Evolutionary conservation across 2,113 vertebrate species (phyloP), one percentile per base, ranked within the genome.

Genomic region (Colinus virginianus): DNA sequence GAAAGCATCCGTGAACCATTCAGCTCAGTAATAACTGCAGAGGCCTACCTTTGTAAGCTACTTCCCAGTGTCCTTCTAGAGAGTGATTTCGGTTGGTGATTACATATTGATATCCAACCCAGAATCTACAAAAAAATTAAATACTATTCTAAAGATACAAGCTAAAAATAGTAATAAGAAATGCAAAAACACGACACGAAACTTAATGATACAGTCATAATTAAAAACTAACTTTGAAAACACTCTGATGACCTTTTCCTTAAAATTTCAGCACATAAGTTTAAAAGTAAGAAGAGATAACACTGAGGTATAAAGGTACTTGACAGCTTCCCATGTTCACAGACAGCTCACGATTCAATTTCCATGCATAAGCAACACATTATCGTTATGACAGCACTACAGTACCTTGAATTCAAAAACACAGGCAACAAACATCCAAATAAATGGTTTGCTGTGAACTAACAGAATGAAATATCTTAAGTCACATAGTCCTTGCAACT

Each of bases 51-150:
- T 99, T 99, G 90, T 99, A 99, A 9, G 99, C 98, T 6, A 99
- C 99, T 94, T 99, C 99, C 99, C 99, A 99, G 82, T 97, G 98
- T 17, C 99, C 99, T 97, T 99, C 98, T 71, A 99, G 87, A 17
- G 99, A 98, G 95, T 97, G 98, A 95, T 98, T 99, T 93, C 98
- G 98, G 96, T 98, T 98, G 55, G 99, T 99, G 96, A 99, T 98
- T 80, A 99, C 98, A 89, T 99, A 99, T 87, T 99, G 99, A 97
- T 99, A 99, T 23, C 99, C 99, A 56, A 99, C 99, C 99, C 99
- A 99, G 96, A 99, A 98, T 96, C 99, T 99, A 87, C 5, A 62
- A 49, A 63, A 62, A 58, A 55, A 49, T 20, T 19, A 23, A n/a
- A 28, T 86, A 30, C 61, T 2, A 38, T 38, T 88, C 28, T 68